phyloP scores from a whole-genome alignment of 2,113 vertebrate genomes.

The Mobula hypostoma region DNA sequence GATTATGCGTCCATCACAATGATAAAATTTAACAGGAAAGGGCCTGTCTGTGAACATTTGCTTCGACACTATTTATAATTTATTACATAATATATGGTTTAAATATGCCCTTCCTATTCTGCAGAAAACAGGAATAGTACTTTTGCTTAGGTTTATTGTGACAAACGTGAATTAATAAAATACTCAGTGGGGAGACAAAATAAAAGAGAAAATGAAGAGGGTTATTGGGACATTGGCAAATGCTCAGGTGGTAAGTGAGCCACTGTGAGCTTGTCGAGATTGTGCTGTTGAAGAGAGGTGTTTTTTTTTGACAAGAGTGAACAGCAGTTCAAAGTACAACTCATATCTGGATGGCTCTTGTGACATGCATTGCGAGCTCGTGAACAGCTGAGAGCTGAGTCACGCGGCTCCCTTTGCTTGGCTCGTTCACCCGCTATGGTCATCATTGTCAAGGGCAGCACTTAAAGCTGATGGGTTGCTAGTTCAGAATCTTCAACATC shows the following conservation, averaged over 20 bases:
- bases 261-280: background rate
- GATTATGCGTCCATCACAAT: background rate
- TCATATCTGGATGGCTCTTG: background rate
- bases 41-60: background rate
- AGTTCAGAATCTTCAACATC: no score
- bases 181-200: background rate
- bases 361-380: background rate
- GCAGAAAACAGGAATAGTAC: constrained; percentile 2
- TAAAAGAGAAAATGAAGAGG: background rate
- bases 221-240: background rate
- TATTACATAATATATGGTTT: constrained; percentile 9
- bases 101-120: background rate
- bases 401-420: background rate
- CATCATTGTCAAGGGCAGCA: no score
- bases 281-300: background rate
- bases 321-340: background rate
- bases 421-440: no score
- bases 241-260: background rate
- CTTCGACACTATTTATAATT: constrained; percentile 16
- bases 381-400: no score
- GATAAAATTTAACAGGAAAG: background rate
- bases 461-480: no score
- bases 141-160: background rate
- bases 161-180: constrained; percentile 2
- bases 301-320: background rate